Base-by-base conservation (phyloP, 1,140 invertebrate genomes). In the Brachystomella parvula region DNA sequence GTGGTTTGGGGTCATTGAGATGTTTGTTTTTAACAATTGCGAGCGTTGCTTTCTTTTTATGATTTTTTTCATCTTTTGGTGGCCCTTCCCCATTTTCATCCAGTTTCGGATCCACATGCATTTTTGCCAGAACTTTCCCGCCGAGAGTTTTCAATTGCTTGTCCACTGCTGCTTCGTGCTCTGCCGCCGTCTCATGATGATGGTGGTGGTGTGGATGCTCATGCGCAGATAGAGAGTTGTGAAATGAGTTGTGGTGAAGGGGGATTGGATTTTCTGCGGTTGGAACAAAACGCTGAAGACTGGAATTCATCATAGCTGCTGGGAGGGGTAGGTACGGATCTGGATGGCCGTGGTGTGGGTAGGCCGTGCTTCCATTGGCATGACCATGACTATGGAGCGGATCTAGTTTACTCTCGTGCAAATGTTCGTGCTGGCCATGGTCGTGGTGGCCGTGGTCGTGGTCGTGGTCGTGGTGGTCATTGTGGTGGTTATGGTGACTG, bases 1-100 rank as follows among this genome's bases (percentile, higher is more conserved):
- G 1, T 1, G 49, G 30, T 49, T 47, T 28, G 0, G 58, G 33
- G 21, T 67, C 33, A 0, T 61, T 61, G 15, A 61, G 61, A 1
- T 67, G 30, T 33, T 69, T 71, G 24, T 71, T 71, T 49, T 58
- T 57, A 0, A 71, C 63, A 39, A 71, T 53, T 1, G 70, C 70
- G 9, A 71, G 19, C 2, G 70, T 71, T 19, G 70, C 67, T 35
- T 71, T 53, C 49, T 26, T 53, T 12, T 17, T 24, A 12, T 53
- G 12, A 62, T 47, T 71, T 63, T n/a, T 63, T 32, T 2, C 59
- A 57, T 19, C 61, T 61, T 35, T 62, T 64, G 0, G 61, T 32
- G 26, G n/a, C 32, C 24, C 12, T 47, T 26, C 39, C 47, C 60
- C 19, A 65, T 65, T 53, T 60, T 47, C 33, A 39, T 65, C n/a